phyloP scores from a whole-genome alignment of 1,140 invertebrate species.

The Hycleus phaleratus region DNA sequence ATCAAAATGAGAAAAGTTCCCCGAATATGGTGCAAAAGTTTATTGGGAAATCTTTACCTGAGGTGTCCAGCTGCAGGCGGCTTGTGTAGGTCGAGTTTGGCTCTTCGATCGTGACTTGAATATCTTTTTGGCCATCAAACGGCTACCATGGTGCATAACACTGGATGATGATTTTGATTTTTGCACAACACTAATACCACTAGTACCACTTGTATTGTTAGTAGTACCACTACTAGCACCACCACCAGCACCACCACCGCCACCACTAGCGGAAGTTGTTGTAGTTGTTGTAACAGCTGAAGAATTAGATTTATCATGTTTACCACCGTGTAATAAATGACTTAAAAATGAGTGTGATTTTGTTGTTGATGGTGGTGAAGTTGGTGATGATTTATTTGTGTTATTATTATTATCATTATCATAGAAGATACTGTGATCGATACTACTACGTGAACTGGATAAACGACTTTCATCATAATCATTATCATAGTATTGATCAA shows the following conservation, averaged over 20 bases:
- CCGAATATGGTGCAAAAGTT: no score
- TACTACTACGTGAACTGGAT: constrained; percentile 48
- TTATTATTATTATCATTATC: constrained; percentile 43
- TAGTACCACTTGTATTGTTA: not conserved
- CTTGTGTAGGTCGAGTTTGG: constrained; percentile 54
- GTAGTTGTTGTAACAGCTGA: constrained; percentile 14
- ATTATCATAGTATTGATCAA: constrained; percentile 27
- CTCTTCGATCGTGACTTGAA: constrained; percentile 74
- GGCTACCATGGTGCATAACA: constrained; percentile 65
- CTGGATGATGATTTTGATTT: constrained; percentile 80
- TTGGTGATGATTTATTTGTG: constrained; percentile 27
- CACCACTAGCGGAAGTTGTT: constrained; percentile 2
- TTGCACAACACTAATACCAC: constrained; percentile 52
- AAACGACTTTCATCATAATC: constrained; percentile 39
- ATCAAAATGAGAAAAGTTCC: no score
- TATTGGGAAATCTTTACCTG: constrained; percentile 51
- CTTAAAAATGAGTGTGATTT: constrained; percentile 56
- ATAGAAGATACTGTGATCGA: constrained; percentile 18
- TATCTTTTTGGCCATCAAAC: constrained; percentile 72
- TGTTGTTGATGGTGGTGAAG: constrained; percentile 46
- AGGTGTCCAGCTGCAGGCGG: constrained; percentile 61
- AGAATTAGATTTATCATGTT: constrained; percentile 41
- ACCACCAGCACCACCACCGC: not conserved
- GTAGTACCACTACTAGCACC: not conserved
- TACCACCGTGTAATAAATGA: constrained; percentile 54